Conservation (phyloP, 1,140 invertebrate species). For the Drosophila repletoides region DNA sequence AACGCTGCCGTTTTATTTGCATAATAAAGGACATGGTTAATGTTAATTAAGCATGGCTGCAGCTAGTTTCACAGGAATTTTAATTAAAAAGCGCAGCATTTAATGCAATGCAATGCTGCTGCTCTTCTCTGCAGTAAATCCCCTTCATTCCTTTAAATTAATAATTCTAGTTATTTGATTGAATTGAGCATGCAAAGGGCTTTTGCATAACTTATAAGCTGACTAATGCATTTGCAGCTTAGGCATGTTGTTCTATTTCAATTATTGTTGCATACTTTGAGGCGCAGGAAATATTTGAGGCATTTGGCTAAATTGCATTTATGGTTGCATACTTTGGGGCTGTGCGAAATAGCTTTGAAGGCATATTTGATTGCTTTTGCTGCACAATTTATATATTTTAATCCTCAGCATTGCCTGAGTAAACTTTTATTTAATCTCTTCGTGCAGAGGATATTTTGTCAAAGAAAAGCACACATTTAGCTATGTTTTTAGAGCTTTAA, state of each 20-base stretch:
- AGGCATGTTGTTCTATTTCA: not conserved
- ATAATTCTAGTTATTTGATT: too few relatives aligned
- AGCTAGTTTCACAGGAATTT: constrained; percentile 48
- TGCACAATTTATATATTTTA: not conserved
- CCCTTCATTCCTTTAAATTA: too few relatives aligned
- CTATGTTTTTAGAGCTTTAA: too few relatives aligned
- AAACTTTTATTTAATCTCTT: too few relatives aligned
- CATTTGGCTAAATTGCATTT: not conserved
- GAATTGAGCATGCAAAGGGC: too few relatives aligned
- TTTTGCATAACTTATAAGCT: too few relatives aligned
- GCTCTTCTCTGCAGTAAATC: too few relatives aligned
- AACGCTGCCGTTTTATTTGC: constrained; percentile 59
- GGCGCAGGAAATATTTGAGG: too few relatives aligned
- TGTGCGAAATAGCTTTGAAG: not conserved
- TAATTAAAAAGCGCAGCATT: constrained; percentile 67
- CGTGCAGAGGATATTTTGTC: too few relatives aligned
- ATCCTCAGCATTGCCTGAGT: too few relatives aligned
- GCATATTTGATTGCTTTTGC: not conserved
- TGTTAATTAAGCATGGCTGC: constrained; percentile 72
- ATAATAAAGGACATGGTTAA: constrained; percentile 70
- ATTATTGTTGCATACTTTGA: constrained; percentile 8
- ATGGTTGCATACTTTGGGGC: not conserved
- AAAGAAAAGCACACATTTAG: too few relatives aligned
- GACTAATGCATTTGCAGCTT: not conserved
- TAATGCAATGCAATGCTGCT: constrained; percentile 15